These are phyloP conservation scores for Conus betulinus DNA, from an alignment of 1,140 invertebrate species.

Conservation along the genomic window DNA sequence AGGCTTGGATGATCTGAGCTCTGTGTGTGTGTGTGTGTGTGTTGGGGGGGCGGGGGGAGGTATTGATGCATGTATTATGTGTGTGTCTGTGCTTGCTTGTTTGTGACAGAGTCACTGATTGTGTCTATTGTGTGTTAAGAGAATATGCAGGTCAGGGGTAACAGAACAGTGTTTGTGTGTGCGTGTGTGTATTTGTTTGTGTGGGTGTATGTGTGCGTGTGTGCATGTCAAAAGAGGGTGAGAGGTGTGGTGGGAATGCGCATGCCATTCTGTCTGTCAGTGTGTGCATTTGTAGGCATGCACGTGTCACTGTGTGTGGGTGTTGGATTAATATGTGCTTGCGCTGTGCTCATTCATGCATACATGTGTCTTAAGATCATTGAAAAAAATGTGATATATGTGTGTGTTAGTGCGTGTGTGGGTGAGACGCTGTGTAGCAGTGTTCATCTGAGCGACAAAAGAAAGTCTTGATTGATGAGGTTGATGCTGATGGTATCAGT, in stretches of 20 bases:
- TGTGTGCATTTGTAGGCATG: no score
- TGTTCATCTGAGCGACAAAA: no score
- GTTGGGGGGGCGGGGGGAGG: not conserved
- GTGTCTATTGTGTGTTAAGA: not conserved
- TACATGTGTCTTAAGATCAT: no score
- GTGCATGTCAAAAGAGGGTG: no score
- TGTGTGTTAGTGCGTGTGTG: no score
- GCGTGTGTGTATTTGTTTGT: not conserved
- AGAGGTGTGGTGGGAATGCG: no score
- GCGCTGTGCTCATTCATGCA: not conserved
- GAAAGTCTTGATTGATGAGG: no score
- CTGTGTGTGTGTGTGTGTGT: not conserved
- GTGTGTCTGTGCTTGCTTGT: not conserved
- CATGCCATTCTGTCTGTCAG: no score
- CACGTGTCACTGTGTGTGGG: not conserved
- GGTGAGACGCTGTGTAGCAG: no score
- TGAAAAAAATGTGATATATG: no score
- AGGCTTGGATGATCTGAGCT: not conserved
- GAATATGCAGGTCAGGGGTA: no score
- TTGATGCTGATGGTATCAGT: no score
- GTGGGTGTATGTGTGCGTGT: not conserved
- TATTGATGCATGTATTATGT: not conserved
- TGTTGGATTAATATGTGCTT: not conserved
- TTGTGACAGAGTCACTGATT: not conserved
- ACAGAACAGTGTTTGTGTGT: not conserved